These are phyloP conservation scores for Eupithecia pulchellata DNA, from an alignment of 2,888 invertebrate genomes.

Conservation along the genomic window DNA sequence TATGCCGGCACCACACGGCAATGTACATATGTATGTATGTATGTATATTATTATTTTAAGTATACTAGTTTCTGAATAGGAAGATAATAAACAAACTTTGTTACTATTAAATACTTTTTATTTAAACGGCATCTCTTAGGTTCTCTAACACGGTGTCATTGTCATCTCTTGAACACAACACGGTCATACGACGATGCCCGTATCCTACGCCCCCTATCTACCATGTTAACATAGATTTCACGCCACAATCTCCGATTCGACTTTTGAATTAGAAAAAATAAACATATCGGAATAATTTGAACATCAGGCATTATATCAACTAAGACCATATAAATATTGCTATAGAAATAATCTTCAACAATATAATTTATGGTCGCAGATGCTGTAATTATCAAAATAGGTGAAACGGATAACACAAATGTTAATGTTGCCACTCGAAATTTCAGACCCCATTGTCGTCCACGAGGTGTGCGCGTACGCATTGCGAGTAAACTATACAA, in stretches of 20 bases:
- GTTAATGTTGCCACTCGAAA: conserved; percentile 7
- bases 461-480: neutral
- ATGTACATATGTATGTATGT: too few species aligned
- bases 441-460: conserved; percentile 4
- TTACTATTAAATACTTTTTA: too few species aligned
- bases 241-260: neutral
- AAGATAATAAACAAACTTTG: too few species aligned
- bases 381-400: neutral
- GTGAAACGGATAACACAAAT: neutral
- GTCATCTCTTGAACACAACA: too few species aligned
- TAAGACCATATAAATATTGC: neutral
- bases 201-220: neutral
- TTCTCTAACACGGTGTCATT: too few species aligned
- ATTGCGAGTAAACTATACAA: conserved; percentile 3
- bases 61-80: too few species aligned
- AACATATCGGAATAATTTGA: neutral
- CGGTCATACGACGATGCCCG: too few species aligned
- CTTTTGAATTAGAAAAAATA: neutral
- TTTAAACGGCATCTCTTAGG: too few species aligned
- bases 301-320: neutral
- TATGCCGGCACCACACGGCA: too few species aligned
- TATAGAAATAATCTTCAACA: neutral
- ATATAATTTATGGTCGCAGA: neutral
- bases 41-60: too few species aligned
- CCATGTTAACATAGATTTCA: neutral